Base-by-base conservation (phyloP, 2,113 vertebrate genomes). In the Hemicordylus capensis region DNA sequence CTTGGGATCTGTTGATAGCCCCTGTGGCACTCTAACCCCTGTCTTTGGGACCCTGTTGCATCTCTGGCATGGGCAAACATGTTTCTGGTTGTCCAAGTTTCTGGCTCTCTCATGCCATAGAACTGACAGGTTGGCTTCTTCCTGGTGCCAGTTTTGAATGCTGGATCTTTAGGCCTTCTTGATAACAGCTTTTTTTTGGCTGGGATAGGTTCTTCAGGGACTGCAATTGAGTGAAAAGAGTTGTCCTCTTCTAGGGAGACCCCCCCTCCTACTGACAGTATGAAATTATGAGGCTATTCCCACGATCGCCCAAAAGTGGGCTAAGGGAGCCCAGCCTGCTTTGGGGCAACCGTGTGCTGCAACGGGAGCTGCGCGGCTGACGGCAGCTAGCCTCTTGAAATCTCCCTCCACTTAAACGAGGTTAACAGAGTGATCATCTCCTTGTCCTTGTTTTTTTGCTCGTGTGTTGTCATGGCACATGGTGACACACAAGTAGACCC, bases 251-350 rank as follows among this genome's bases (percentile, higher is more conserved):
- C 26, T 0, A 0, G 87, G 87, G 67, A 83, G 83, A 72, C 51
- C 63, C 9, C 2, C 78, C 1, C 74, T 82, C 63, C 37, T 59
- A 80, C 56, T 44, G 46, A 81, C 64, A 82, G 80, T 87, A 42
- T 82, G 83, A 88, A 88, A 48, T 6, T 6, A 61, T 75, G 77
- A 54, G n/a, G n/a, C n/a, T n/a, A n/a, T n/a, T n/a, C n/a, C n/a
- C n/a, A n/a, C n/a, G n/a, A n/a, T n/a, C n/a, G n/a, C n/a, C n/a
- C n/a, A n/a, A n/a, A n/a, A n/a, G n/a, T n/a, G n/a, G n/a, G n/a
- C n/a, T n/a, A n/a, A n/a, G n/a, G n/a, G n/a, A n/a, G n/a, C n/a
- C n/a, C n/a, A n/a, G n/a, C n/a, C n/a, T n/a, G n/a, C n/a, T n/a
- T n/a, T n/a, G n/a, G n/a, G n/a, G n/a, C n/a, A n/a, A n/a, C n/a